phyloP scores from a whole-genome alignment of 2,797 vertebrate genomes.

The Myotis findleyi region DNA sequence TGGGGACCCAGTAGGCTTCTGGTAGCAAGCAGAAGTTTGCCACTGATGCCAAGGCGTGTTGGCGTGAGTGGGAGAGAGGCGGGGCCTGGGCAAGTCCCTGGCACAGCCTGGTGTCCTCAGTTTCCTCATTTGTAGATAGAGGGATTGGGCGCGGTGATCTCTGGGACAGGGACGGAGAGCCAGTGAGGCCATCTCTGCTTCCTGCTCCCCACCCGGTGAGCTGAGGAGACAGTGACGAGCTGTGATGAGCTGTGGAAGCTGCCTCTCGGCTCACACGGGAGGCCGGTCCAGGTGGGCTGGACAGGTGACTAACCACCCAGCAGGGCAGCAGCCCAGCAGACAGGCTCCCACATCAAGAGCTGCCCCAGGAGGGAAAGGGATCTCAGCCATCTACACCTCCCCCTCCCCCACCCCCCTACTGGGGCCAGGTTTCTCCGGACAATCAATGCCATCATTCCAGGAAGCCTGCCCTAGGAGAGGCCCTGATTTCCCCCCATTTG shows the following conservation, averaged over 20 bases:
- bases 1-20: not conserved
- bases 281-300: not conserved
- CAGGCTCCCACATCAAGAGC: not conserved
- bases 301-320: fast-evolving
- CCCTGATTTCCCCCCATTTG: slow-evolving; percentile 61
- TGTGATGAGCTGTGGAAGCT: not conserved
- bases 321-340: not conserved
- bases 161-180: not conserved
- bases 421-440: slow-evolving; percentile 59
- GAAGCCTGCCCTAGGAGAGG: slow-evolving; percentile 64
- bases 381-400: not conserved
- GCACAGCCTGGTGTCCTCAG: not conserved
- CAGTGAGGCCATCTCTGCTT: not conserved
- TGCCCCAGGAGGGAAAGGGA: not conserved
- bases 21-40: not conserved
- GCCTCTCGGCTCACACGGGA: fast-evolving
- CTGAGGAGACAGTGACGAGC: not conserved
- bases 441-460: slow-evolving; percentile 51
- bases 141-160: not conserved
- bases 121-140: slow-evolving; percentile 41
- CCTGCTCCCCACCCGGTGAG: not conserved
- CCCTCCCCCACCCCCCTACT: not conserved
- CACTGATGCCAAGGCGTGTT: not conserved
- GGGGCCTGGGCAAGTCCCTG: not conserved
- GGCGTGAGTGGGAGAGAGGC: not conserved